Evolutionary conservation across 2,888 invertebrate species (phyloP), one percentile per base, ranked within the genome.

Genomic region (Conistra vaccinii): DNA sequence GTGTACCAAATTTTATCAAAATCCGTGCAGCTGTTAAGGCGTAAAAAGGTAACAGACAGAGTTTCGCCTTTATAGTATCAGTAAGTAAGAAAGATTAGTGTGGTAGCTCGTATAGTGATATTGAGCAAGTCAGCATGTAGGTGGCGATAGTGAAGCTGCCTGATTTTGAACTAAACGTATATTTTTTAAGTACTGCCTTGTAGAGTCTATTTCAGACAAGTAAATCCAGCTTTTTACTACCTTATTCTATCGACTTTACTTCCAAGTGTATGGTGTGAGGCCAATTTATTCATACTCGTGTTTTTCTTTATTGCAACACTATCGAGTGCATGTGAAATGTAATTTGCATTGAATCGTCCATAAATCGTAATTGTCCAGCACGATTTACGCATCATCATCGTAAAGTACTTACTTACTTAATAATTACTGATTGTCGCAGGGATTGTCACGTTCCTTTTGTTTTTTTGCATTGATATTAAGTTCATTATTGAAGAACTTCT

Each of bases 301-400:
- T 78, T 51, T 9, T 77, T 77, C n/a, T n/a, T 57, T 23, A 39
- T 39, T 29, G n/a, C 32, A 39, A 12, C 48, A 9, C 5, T 12
- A 77, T 39, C 1, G 20, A 48, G n/a, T 23, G 66, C 76, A 66
- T 76, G 45, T n/a, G 29, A 48, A 73, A 57, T 32, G 4, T 32
- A 32, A 75, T 77, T 67, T 57, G 14, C 57, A 58, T 57, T 77
- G n/a, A 77, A 67, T 48, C 29, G 67, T 57, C 6, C 20, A 39
- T 74, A 35, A 55, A 39, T 77, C 20, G 57, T 48, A 48, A 57
- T 48, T 57, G 29, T 29, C 20, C 48, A 57, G 45, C 35, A 39
- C 48, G 48, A 68, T 58, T 57, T 39, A 29, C 6, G 53, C 12
- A 45, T 57, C 42, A 17, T 35, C 60, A 39, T 26, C 32, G 14